phyloP scores from a whole-genome alignment of 2,113 vertebrate genomes.

The Cromileptes altivelis region DNA sequence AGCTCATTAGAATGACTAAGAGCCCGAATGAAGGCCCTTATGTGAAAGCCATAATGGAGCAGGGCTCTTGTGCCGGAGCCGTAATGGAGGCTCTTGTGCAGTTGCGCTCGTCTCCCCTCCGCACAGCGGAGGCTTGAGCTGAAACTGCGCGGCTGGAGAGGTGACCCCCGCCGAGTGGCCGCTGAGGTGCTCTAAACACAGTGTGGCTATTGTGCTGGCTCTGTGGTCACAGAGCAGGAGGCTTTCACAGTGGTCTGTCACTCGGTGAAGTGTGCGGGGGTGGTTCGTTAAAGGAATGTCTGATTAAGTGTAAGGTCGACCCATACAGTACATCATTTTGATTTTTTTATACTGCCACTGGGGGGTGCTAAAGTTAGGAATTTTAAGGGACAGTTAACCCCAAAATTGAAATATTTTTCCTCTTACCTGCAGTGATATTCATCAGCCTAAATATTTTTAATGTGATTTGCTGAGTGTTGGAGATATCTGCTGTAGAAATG shows the following conservation, averaged over 20 bases:
- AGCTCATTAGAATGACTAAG: slow-evolving; percentile 82
- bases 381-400: too few relatives aligned
- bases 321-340: not conserved
- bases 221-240: slow-evolving; percentile 34
- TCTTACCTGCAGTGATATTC: too few relatives aligned
- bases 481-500: too few relatives aligned
- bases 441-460: too few relatives aligned
- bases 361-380: not conserved
- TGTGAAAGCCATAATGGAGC: slow-evolving; percentile 79
- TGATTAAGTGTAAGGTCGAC: not conserved
- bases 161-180: slow-evolving; percentile 68
- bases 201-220: slow-evolving; percentile 44
- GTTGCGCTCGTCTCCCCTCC: slow-evolving; percentile 81
- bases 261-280: slow-evolving; percentile 59
- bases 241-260: slow-evolving; percentile 49
- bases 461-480: too few relatives aligned
- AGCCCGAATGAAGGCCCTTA: slow-evolving; percentile 79
- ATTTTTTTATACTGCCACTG: not conserved
- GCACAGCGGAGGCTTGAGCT: slow-evolving; percentile 69
- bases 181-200: slow-evolving; percentile 17
- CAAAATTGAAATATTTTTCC: too few relatives aligned
- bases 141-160: slow-evolving; percentile 69
- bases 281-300: slow-evolving; percentile 46
- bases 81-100: slow-evolving; percentile 83
- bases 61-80: slow-evolving; percentile 75